phyloP scores from a whole-genome alignment of 2,888 invertebrate species.

The Tenthredo notha region DNA sequence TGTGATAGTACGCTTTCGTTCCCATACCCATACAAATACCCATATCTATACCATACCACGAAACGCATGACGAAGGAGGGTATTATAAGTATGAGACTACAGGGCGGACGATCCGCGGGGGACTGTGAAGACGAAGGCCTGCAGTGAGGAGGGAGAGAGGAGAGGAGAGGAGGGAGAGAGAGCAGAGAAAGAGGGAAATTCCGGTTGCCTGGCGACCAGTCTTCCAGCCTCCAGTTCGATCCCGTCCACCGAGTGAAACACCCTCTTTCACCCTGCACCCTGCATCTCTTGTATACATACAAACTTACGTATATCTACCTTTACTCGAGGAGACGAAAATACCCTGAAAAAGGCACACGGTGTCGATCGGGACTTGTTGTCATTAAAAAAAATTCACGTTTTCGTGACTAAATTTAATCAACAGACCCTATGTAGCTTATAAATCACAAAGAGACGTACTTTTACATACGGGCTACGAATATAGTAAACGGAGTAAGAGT shows the following conservation, averaged over 20 bases:
- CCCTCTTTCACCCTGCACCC: slow-evolving; percentile 42
- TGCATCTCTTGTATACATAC: slow-evolving; percentile 12
- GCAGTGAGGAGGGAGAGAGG: slow-evolving; percentile 54
- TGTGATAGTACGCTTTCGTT: slow-evolving; percentile 14
- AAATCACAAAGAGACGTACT: not conserved
- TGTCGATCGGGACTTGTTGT: not conserved
- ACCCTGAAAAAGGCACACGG: not conserved
- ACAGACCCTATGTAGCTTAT: not conserved
- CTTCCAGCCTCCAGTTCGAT: slow-evolving; percentile 76
- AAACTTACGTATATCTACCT: slow-evolving; percentile 2
- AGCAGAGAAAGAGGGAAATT: slow-evolving; percentile 62
- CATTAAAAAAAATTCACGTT: not conserved
- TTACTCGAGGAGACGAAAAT: not conserved
- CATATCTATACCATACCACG: not conserved
- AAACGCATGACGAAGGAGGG: not conserved
- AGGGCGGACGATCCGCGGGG: slow-evolving; percentile 16
- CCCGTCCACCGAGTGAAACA: slow-evolving; percentile 70
- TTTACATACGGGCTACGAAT: not conserved
- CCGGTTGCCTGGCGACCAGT: slow-evolving; percentile 75
- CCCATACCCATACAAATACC: not conserved
- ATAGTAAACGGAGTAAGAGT: slow-evolving; percentile 30
- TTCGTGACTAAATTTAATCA: not conserved
- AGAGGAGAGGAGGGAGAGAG: slow-evolving; percentile 51
- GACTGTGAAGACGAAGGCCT: slow-evolving; percentile 8
- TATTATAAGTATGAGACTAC: slow-evolving; percentile 25